Percentiles rank a stretch among this genome's conserved stretches.
These are phyloP conservation scores for Rhingia campestris DNA, from an alignment of 2,888 invertebrate genomes.

Conservation along the genomic window DNA sequence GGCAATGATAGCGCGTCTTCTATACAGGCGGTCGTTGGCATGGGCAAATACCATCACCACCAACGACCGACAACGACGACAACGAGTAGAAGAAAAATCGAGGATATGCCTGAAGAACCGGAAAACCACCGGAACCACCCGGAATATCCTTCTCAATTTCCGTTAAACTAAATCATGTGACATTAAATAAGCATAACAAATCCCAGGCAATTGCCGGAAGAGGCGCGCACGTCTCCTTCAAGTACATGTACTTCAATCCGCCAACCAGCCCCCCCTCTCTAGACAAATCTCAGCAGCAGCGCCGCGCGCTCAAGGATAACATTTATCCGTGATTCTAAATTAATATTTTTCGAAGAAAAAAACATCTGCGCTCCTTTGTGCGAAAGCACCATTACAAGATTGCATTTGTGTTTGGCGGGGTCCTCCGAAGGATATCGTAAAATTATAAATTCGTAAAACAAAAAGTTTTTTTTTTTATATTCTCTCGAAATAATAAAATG, in stretches of 20 bases:
- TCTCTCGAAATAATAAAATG: constrained; percentile 48
- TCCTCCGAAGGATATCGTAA: constrained; percentile 44
- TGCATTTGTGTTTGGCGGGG: constrained; percentile 49
- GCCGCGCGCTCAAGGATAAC: constrained; percentile 53
- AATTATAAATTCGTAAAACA: constrained; percentile 71
- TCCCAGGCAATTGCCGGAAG: constrained; percentile 63
- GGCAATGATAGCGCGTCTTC: constrained; percentile 10
- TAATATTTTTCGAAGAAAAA: constrained; percentile 70
- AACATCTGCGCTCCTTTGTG: constrained; percentile 65
- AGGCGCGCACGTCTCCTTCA: constrained; percentile 12
- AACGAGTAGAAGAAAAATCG: constrained; percentile 23
- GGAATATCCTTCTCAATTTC: constrained; percentile 72
- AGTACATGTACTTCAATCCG: not conserved
- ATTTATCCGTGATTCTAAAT: constrained; percentile 73
- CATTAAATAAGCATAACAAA: constrained; percentile 75
- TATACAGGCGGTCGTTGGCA: too few relatives aligned
- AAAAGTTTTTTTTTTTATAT: constrained; percentile 1
- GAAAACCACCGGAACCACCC: constrained; percentile 31
- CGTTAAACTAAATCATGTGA: constrained; percentile 75
- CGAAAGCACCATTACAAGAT: constrained; percentile 63
- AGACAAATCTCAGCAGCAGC: constrained; percentile 47
- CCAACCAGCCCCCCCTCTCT: not conserved
- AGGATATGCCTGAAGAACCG: constrained; percentile 20
- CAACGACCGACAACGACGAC: constrained; percentile 20
- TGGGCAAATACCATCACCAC: too few relatives aligned